phyloP scores from a whole-genome alignment of 2,113 vertebrate genomes.

The Tragelaphus strepsiceros region DNA sequence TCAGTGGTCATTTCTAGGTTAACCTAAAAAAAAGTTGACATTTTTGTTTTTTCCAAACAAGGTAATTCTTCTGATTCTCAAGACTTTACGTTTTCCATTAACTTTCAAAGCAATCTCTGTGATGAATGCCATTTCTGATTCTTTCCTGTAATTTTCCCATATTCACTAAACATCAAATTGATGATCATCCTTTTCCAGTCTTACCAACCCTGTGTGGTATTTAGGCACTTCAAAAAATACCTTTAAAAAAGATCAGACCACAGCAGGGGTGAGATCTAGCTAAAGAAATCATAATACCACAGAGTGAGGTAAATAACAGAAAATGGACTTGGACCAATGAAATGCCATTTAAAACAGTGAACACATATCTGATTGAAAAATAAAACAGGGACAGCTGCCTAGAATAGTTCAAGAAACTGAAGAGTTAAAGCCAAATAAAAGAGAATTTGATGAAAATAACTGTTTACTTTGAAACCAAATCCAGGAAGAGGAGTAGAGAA shows the following conservation, averaged over 20 bases:
- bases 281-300: not conserved
- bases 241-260: not conserved
- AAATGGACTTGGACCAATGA: constrained; percentile 34
- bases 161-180: constrained; percentile 6
- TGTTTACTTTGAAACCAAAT: constrained; percentile 63
- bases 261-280: not conserved
- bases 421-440: constrained; percentile 35
- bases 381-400: not conserved
- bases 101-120: constrained; percentile 17
- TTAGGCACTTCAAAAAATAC: not conserved
- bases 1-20: constrained; percentile 59
- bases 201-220: not conserved
- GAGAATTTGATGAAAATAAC: constrained; percentile 64
- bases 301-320: not conserved
- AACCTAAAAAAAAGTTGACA: not conserved
- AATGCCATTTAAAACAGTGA: constrained; percentile 30
- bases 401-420: constrained; percentile 49
- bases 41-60: constrained; percentile 25
- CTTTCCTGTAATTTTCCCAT: not conserved
- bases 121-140: constrained; percentile 19
- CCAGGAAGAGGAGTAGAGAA: constrained; percentile 47
- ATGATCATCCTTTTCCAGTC: not conserved
- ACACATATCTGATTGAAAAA: constrained; percentile 1
- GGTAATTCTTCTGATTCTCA: constrained; percentile 12
- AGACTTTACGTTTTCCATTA: not conserved